Evolutionary conservation across 2,113 vertebrate genomes (phyloP), one percentile per base, ranked within the genome.

Genomic region (Corydoras maculifer): DNA sequence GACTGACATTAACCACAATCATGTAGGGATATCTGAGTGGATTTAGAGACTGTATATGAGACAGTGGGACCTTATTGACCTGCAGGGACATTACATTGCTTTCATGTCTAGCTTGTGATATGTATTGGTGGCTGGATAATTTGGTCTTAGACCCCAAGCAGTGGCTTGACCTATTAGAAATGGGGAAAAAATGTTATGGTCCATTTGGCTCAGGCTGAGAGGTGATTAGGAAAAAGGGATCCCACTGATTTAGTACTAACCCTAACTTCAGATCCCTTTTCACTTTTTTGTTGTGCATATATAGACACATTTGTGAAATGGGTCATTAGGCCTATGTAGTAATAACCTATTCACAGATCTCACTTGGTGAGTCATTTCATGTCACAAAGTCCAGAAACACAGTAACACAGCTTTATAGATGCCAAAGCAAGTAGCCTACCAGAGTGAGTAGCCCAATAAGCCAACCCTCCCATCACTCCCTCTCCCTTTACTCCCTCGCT

Each of bases 301-400:
- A 67, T 62, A 75, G 74, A 30, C n/a, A 14, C 59, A 43, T 63
- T 62, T 30, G 29, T 15, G 54, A 68, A 55, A 75, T 29, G 49
- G 62, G 58, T 71, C 63, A 58, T 71, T 59, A 57, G 12, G 54
- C 51, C 51, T 53, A 60, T 65, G 69, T 14, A 35, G 54, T 31
- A 70, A 13, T 61, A 10, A 57, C 60, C 10, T 43, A 10, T 25
- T 68, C 51, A 31, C 14, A 58, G 54, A 14, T 3, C 54, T 48
- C 11, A 58, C 54, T 60, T 12, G n/a, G 18, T 69, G 58, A 67
- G 72, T 78, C 76, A 78, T 71, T 70, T 70, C 59, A 67, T 63
- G 30, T 55, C 63, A 67, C 9, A 60, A 54, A 57, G 62, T 51
- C 13, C 54, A 57, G 54, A 7, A n/a, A 57, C 35, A 43, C 35